Percentiles rank a stretch among this genome's conserved stretches.
phyloP scores from a whole-genome alignment of 2,113 vertebrate genomes.

The Meriones unguiculatus region DNA sequence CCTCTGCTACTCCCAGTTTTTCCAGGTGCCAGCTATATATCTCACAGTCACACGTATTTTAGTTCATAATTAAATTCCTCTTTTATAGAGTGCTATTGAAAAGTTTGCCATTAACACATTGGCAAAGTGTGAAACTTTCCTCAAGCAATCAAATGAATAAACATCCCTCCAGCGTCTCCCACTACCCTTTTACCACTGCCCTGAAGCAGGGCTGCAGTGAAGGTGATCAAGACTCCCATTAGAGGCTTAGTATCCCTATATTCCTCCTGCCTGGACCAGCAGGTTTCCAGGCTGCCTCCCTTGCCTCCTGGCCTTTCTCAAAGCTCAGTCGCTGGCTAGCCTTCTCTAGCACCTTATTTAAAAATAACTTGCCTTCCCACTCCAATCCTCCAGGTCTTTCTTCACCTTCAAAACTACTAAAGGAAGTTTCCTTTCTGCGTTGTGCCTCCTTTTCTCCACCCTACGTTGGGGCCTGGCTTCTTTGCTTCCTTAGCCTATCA shows the following conservation, averaged over 20 bases:
- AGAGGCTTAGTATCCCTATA: rapidly evolving
- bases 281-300: neutral
- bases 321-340: neutral
- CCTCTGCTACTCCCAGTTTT: neutral
- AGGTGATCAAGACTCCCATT: rapidly evolving
- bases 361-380: neutral
- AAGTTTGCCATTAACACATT: neutral
- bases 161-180: neutral
- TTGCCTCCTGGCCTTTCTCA: neutral
- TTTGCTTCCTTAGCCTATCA: neutral
- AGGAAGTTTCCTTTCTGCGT: neutral
- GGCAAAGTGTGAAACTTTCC: neutral
- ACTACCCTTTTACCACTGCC: neutral
- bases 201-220: neutral
- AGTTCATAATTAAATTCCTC: neutral
- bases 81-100: neutral
- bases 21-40: neutral
- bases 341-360: neutral
- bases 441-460: neutral
- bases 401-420: neutral
- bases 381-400: neutral
- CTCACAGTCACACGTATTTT: neutral
- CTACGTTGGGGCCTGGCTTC: neutral
- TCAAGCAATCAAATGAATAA: neutral
- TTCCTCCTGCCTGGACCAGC: neutral